A percentile compares a stretch with the other conserved stretches of the same genome.
phyloP scores from a whole-genome alignment of 2,797 vertebrate genomes.

The Gephyroberyx darwinii region DNA sequence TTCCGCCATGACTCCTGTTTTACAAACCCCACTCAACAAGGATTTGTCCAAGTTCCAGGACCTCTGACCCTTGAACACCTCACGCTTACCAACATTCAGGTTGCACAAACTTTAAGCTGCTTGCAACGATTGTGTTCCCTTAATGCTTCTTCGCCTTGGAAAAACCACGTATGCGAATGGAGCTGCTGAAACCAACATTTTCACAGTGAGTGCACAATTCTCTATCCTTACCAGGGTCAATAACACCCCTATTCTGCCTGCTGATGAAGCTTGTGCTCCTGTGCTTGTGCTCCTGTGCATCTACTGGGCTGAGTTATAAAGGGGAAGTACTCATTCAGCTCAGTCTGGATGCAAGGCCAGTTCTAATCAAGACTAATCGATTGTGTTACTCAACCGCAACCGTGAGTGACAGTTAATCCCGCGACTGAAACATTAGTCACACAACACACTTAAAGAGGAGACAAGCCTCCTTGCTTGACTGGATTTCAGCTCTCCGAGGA shows the following conservation, averaged over 20 bases:
- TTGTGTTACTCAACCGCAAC: conserved; percentile 9
- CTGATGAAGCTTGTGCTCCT: not conserved
- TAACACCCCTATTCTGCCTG: not conserved
- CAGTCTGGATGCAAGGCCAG: not conserved
- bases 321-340: not conserved
- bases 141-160: conserved; percentile 16
- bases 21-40: not conserved
- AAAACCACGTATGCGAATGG: not conserved
- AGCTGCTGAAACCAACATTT: conserved; percentile 5
- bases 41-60: conserved; percentile 26
- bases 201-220: not conserved
- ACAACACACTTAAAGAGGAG: conserved; percentile 12
- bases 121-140: conserved; percentile 20
- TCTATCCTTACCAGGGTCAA: not conserved
- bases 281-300: not conserved
- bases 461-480: conserved; percentile 36
- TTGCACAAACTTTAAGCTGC: conserved; percentile 20
- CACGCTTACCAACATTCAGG: conserved; percentile 34
- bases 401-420: conserved; percentile 26
- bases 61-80: conserved; percentile 29
- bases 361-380: conserved; percentile 25
- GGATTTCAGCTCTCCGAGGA: conserved; percentile 51
- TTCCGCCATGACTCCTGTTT: not conserved
- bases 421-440: conserved; percentile 43
- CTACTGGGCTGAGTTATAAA: not conserved